Conservation (phyloP, 2,888 invertebrate species). For the Drosophila imparisetae region DNA sequence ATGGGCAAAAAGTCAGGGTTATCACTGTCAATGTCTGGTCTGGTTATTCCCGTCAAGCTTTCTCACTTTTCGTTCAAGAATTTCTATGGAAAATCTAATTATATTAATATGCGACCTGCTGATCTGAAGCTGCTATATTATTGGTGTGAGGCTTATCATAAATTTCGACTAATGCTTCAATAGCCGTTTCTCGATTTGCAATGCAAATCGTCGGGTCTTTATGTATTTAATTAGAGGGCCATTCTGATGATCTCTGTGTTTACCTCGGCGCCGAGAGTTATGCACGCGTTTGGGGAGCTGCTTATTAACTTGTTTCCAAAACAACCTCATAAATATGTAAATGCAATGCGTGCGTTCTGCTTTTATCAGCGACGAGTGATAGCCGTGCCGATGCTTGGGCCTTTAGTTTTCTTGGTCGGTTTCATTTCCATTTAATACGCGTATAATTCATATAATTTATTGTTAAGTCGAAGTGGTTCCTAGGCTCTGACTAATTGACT, state of each 20-base stretch:
- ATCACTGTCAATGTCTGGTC: slow-evolving; percentile 28
- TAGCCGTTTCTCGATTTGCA: slow-evolving; percentile 61
- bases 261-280: slow-evolving; percentile 59
- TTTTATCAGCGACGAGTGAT: slow-evolving; percentile 44
- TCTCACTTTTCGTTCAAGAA: slow-evolving; percentile 20
- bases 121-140: slow-evolving; percentile 2
- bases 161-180: slow-evolving; percentile 50
- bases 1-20: slow-evolving; percentile 35
- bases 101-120: slow-evolving; percentile 2
- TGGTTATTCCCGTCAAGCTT: slow-evolving; percentile 2
- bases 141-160: slow-evolving; percentile 73
- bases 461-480: slow-evolving; percentile 62
- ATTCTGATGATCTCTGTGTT: slow-evolving; percentile 59
- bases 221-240: slow-evolving; percentile 74
- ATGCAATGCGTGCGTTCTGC: slow-evolving; percentile 51
- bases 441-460: slow-evolving; percentile 68
- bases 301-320: slow-evolving; percentile 75
- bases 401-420: slow-evolving; percentile 21
- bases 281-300: slow-evolving; percentile 59
- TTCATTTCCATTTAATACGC: slow-evolving; percentile 58
- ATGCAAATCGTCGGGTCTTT: slow-evolving; percentile 66
- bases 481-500: slow-evolving; percentile 74
- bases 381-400: slow-evolving; percentile 23
- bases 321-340: slow-evolving; percentile 69
- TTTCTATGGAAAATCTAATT: slow-evolving; percentile 27